Conservation (phyloP, 2,888 invertebrate species). For the Xestoiulus laeticollis region DNA sequence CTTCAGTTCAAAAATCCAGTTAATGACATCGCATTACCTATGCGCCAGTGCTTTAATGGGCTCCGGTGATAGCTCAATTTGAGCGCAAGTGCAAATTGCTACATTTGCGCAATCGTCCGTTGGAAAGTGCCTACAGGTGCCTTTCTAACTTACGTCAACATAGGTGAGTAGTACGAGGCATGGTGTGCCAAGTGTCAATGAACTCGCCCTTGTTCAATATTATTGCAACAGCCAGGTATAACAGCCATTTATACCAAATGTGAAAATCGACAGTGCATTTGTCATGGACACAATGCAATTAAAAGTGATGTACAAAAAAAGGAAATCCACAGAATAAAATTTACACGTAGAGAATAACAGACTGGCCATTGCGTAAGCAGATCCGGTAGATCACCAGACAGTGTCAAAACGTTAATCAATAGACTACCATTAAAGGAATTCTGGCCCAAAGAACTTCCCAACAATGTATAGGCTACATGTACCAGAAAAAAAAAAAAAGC, state of each 20-base stretch:
- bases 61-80: conserved; percentile 12
- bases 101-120: conserved; percentile 20
- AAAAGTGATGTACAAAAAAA: background rate
- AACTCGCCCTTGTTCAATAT: background rate
- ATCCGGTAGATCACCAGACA: background rate
- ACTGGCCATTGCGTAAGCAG: background rate
- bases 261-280: background rate
- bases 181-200: background rate
- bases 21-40: background rate
- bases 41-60: background rate
- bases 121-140: background rate
- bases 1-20: conserved; percentile 6
- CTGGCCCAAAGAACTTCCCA: background rate
- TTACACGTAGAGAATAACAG: background rate
- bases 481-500: no score
- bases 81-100: conserved; percentile 13
- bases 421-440: background rate
- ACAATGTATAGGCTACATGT: no score
- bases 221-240: background rate
- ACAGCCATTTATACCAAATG: background rate
- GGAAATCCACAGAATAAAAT: background rate
- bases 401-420: background rate
- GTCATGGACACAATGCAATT: background rate
- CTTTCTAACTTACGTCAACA: background rate
- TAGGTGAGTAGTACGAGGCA: background rate